Evolutionary conservation across 1,140 invertebrate species (phyloP).

Genomic region (Mamestra configurata): DNA sequence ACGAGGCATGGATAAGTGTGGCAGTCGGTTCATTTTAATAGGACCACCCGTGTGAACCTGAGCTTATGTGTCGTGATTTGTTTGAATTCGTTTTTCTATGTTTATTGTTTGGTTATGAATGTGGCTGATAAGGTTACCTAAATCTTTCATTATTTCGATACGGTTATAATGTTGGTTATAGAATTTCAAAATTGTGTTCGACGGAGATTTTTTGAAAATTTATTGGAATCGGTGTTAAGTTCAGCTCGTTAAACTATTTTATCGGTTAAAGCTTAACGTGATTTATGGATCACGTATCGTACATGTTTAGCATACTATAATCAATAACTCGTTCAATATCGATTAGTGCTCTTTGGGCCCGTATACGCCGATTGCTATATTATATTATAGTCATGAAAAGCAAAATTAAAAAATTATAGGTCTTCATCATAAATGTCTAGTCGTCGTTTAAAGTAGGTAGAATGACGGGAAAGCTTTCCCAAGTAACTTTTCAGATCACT

Average conservation of each 20-base stretch:
- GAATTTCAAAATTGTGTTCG: slow-evolving; percentile 5
- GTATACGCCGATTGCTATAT: too few relatives aligned
- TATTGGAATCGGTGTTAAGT: slow-evolving; percentile 29
- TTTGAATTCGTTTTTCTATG: slow-evolving; percentile 32
- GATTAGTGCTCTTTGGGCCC: too few relatives aligned
- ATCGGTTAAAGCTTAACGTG: neutral
- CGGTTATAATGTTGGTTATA: slow-evolving; percentile 11
- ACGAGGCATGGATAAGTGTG: slow-evolving; percentile 72
- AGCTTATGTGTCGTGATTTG: slow-evolving; percentile 42
- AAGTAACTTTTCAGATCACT: too few relatives aligned
- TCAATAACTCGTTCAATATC: too few relatives aligned
- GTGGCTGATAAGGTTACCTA: slow-evolving; percentile 12
- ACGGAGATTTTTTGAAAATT: neutral
- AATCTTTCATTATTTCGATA: slow-evolving; percentile 20
- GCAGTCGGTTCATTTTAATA: slow-evolving; percentile 63
- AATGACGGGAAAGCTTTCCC: too few relatives aligned
- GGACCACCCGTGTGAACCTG: slow-evolving; percentile 76
- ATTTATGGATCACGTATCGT: neutral
- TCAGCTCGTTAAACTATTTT: neutral
- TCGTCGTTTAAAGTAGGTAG: too few relatives aligned
- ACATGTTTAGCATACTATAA: neutral
- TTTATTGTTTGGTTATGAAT: slow-evolving; percentile 45
- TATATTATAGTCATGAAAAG: too few relatives aligned
- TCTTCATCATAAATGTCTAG: too few relatives aligned
- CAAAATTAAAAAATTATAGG: too few relatives aligned